A percentile compares a stretch with the other conserved stretches of the same genome.
phyloP scores from a whole-genome alignment of 2,888 invertebrate genomes.

The Chrysotoxum bicinctum region DNA sequence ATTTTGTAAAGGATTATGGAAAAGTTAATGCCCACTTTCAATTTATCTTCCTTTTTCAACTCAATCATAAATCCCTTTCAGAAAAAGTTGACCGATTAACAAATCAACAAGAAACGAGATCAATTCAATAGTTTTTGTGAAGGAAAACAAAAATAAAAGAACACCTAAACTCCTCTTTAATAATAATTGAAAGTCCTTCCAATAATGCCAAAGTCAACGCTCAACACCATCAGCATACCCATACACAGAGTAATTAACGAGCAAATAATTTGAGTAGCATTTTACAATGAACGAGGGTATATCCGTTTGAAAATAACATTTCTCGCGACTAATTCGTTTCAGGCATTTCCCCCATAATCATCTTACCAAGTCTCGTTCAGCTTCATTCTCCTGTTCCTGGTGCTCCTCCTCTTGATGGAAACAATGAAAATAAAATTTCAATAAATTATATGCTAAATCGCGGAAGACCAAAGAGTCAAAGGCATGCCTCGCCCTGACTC shows the following conservation, averaged over 20 bases:
- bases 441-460: conserved; percentile 56
- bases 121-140: conserved; percentile 46
- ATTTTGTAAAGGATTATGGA: no score
- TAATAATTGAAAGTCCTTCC: conserved; percentile 6
- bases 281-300: conserved; percentile 34
- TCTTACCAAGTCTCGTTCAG: not conserved
- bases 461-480: conserved; percentile 15
- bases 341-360: not conserved
- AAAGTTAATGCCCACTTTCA: not conserved
- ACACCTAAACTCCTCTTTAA: not conserved
- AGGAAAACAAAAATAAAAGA: not conserved
- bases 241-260: conserved; percentile 61
- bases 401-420: not conserved
- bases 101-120: conserved; percentile 47
- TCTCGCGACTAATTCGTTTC: not conserved
- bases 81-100: conserved; percentile 35
- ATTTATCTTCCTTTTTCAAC: not conserved
- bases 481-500: not conserved
- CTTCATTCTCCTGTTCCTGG: not conserved
- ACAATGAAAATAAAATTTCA: conserved; percentile 64
- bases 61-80: conserved; percentile 3
- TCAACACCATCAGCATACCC: not conserved
- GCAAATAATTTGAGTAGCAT: conserved; percentile 65
- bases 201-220: not conserved
- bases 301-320: conserved; percentile 38